Conservation (phyloP, 2,888 invertebrate species). For the Anarsia innoxiella region DNA sequence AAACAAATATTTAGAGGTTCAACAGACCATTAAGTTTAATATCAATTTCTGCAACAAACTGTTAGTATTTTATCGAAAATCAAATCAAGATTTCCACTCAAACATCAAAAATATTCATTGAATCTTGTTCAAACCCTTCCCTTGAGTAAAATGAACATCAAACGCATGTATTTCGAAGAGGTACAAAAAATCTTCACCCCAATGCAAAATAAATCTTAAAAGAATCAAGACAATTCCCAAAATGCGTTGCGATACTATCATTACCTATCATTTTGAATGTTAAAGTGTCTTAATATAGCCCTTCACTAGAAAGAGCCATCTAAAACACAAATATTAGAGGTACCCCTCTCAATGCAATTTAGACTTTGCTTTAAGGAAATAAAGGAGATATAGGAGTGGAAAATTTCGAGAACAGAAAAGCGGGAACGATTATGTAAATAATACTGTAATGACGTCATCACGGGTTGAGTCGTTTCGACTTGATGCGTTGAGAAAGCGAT, state of each 20-base stretch:
- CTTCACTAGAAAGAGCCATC: constrained; percentile 31
- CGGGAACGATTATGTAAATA: constrained; percentile 56
- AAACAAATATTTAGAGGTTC: too few species aligned
- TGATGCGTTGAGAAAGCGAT: constrained; percentile 43
- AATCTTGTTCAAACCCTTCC: too few species aligned
- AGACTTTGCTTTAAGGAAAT: constrained; percentile 17
- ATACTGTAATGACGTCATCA: constrained; percentile 54
- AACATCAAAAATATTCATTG: too few species aligned
- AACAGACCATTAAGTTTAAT: too few species aligned
- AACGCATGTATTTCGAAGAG: too few species aligned
- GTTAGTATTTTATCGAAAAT: too few species aligned
- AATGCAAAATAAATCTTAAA: constrained; percentile 6
- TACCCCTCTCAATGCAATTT: constrained; percentile 16
- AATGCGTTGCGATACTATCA: constrained; percentile 23
- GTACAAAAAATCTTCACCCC: constrained; percentile 7
- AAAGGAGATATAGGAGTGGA: constrained; percentile 22
- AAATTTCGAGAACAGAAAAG: constrained; percentile 24
- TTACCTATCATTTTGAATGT: constrained; percentile 39
- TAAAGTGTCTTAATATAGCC: constrained; percentile 39
- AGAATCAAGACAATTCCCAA: constrained; percentile 13
- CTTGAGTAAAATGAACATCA: too few species aligned
- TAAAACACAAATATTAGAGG: constrained; percentile 23
- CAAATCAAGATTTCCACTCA: too few species aligned
- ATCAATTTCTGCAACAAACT: too few species aligned
- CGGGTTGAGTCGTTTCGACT: constrained; percentile 45